A percentile compares a stretch with the other conserved stretches of the same genome.
phyloP scores from a whole-genome alignment of 2,888 invertebrate species.

The Automeris io region DNA sequence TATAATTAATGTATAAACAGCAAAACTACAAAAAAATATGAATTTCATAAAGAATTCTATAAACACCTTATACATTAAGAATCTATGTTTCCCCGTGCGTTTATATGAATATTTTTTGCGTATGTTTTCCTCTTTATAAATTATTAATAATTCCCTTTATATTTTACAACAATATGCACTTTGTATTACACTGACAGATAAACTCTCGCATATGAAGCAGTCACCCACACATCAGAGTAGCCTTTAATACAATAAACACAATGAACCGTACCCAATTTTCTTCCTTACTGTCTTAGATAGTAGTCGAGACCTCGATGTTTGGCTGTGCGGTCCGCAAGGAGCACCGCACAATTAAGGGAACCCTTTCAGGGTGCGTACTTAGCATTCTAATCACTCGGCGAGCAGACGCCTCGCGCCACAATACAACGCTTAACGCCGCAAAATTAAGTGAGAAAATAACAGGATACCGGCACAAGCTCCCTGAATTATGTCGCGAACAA shows the following conservation, averaged over 20 bases:
- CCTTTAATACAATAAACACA: constrained; percentile 6
- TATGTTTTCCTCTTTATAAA: background rate
- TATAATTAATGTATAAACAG: too few species aligned
- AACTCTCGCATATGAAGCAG: background rate
- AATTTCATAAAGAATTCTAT: too few species aligned
- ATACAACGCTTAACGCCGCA: constrained; percentile 59
- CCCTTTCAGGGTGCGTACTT: constrained; percentile 58
- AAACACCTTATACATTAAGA: too few species aligned
- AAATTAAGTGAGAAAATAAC: constrained; percentile 69
- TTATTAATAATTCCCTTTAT: too few species aligned
- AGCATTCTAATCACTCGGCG: constrained; percentile 65
- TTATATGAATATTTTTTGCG: background rate
- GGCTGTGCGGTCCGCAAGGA: constrained; percentile 44
- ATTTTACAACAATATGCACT: too few species aligned
- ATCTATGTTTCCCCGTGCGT: too few species aligned
- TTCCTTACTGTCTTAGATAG: constrained; percentile 16
- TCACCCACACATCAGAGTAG: constrained; percentile 3
- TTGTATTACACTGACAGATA: too few species aligned
- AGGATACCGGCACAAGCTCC: constrained; percentile 31
- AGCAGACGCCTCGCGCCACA: constrained; percentile 53
- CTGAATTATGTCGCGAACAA: constrained; percentile 50
- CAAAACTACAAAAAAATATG: background rate
- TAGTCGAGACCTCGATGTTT: constrained; percentile 25
- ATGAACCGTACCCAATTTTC: constrained; percentile 8
- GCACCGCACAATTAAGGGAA: constrained; percentile 60